Evolutionary conservation across 2,888 invertebrate species (phyloP).

Genomic region (Acronicta alni): DNA sequence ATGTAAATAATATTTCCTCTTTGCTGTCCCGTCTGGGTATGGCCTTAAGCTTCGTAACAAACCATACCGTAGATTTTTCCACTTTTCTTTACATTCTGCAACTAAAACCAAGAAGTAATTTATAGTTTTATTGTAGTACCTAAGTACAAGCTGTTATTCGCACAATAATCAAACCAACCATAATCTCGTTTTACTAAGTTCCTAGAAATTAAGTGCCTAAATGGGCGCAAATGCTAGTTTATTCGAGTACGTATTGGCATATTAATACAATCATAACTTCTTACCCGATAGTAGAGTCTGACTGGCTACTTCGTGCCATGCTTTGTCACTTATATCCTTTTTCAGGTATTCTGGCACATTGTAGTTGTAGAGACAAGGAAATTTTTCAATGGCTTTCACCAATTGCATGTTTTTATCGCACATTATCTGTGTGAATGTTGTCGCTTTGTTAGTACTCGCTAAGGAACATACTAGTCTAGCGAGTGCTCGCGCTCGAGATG

Average conservation of each 20-base stretch:
- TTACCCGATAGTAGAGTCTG: constrained; percentile 62
- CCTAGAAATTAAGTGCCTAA: neutral
- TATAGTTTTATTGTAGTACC: too few relatives aligned
- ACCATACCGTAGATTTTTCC: constrained; percentile 70
- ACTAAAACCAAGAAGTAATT: constrained; percentile 55
- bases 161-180: neutral
- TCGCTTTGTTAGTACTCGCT: constrained; percentile 24
- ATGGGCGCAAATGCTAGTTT: neutral
- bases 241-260: neutral
- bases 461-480: too few relatives aligned
- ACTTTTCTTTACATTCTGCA: constrained; percentile 69
- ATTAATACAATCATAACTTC: constrained; percentile 17
- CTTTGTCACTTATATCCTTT: constrained; percentile 65
- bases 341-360: constrained; percentile 63
- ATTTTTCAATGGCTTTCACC: constrained; percentile 63
- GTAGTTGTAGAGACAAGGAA: constrained; percentile 65
- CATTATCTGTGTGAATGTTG: constrained; percentile 52
- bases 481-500: constrained; percentile 29
- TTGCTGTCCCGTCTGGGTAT: constrained; percentile 61
- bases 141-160: neutral
- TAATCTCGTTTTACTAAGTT: neutral
- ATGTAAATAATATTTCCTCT: constrained; percentile 68
- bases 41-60: constrained; percentile 65
- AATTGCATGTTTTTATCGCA: constrained; percentile 64
- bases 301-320: constrained; percentile 66